Evolutionary conservation across 1,140 invertebrate species (phyloP).

Genomic region (Drosophila melanica): DNA sequence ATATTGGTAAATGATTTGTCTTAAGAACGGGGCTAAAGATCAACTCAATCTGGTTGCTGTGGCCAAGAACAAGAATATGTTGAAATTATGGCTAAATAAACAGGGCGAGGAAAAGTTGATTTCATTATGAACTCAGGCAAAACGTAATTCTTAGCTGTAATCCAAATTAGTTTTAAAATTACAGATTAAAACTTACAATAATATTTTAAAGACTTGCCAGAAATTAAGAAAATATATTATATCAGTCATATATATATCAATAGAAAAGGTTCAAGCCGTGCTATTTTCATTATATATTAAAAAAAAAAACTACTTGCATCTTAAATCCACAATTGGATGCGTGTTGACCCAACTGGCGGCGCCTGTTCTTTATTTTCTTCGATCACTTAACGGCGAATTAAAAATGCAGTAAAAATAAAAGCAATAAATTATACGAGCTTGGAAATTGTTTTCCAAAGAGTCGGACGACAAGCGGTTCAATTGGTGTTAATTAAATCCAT

Average conservation of each 20-base stretch:
- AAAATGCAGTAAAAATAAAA: constrained; percentile 53
- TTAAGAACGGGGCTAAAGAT: constrained; percentile 21
- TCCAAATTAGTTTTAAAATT: no score
- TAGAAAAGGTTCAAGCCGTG: background rate
- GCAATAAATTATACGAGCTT: constrained; percentile 72
- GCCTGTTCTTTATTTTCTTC: constrained; percentile 27
- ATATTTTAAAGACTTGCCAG: no score
- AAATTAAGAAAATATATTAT: no score
- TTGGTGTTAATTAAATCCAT: constrained; percentile 84
- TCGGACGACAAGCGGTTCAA: constrained; percentile 82
- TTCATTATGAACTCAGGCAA: no score
- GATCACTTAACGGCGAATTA: constrained; percentile 70
- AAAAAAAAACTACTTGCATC: background rate
- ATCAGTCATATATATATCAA: no score
- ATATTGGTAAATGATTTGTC: constrained; percentile 20
- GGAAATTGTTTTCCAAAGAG: constrained; percentile 72
- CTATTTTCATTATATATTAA: background rate
- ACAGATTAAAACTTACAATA: no score
- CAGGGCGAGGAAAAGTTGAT: no score
- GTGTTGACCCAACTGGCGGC: constrained; percentile 17
- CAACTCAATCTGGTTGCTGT: constrained; percentile 12
- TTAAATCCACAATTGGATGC: constrained; percentile 12
- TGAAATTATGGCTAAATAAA: no score
- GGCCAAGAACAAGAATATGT: background rate
- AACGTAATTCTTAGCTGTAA: no score